Conservation (phyloP, 1,140 invertebrate genomes). For the Ceratosolen solmsi region DNA sequence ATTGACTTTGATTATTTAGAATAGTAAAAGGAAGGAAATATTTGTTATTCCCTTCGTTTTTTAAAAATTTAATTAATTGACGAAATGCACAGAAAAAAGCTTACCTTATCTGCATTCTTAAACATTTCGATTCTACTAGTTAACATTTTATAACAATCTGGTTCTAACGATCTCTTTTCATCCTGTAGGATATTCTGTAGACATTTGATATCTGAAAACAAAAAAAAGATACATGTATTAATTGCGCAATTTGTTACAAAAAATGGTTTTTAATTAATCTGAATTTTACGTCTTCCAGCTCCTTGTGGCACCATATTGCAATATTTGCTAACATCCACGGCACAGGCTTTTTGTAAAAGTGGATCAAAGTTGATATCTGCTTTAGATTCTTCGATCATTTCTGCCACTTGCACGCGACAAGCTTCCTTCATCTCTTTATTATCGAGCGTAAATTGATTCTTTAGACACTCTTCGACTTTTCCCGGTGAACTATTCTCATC, state of each 20-base stretch:
- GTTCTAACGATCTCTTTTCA: slow-evolving; percentile 78
- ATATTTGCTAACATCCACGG: slow-evolving; percentile 86
- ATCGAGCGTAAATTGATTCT: slow-evolving; percentile 80
- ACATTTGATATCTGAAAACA: slow-evolving; percentile 84
- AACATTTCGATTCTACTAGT: slow-evolving; percentile 90
- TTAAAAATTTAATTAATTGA: too few species aligned
- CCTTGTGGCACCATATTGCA: slow-evolving; percentile 89
- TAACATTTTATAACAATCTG: slow-evolving; percentile 85
- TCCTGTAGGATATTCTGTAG: slow-evolving; percentile 82
- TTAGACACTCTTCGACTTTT: slow-evolving; percentile 91
- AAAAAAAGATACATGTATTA: neutral
- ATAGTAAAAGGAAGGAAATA: too few species aligned
- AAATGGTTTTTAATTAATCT: slow-evolving; percentile 20
- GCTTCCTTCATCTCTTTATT: slow-evolving; percentile 80
- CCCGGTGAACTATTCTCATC: slow-evolving; percentile 68
- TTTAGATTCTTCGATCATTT: slow-evolving; percentile 84
- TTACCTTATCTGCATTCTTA: slow-evolving; percentile 86
- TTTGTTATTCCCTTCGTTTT: too few species aligned
- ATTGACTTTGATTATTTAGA: neutral
- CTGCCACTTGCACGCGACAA: slow-evolving; percentile 86
- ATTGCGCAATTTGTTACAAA: slow-evolving; percentile 7
- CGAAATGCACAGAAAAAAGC: too few species aligned
- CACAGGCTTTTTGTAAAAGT: slow-evolving; percentile 83
- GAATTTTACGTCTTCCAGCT: slow-evolving; percentile 84
- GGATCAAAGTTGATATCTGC: slow-evolving; percentile 90